phyloP scores from a whole-genome alignment of 2,888 invertebrate genomes.

The Amphipyra berbera region DNA sequence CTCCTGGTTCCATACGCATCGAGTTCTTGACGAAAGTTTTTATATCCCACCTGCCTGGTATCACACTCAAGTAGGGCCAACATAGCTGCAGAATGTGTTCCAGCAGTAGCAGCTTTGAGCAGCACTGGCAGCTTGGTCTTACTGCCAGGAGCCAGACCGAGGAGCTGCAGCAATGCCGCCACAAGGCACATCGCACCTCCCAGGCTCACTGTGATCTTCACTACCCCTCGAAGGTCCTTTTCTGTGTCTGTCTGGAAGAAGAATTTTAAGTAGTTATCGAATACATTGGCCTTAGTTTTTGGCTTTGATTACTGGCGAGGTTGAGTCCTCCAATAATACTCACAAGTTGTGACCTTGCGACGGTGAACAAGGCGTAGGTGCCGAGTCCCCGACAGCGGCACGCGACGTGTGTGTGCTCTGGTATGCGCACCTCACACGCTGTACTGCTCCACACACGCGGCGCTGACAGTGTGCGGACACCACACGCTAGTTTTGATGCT shows the following conservation, averaged over 20 bases:
- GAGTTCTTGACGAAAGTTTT: background rate
- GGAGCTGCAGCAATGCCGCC: slow-evolving; percentile 78
- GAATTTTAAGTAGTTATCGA: no score
- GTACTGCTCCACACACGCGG: slow-evolving; percentile 85
- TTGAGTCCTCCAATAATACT: no score
- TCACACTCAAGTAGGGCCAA: slow-evolving; percentile 80
- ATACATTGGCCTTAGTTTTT: no score
- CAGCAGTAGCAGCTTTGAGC: slow-evolving; percentile 80
- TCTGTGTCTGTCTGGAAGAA: slow-evolving; percentile 79
- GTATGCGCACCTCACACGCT: slow-evolving; percentile 82
- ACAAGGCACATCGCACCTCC: slow-evolving; percentile 83
- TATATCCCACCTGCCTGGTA: slow-evolving; percentile 74
- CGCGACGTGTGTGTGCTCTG: slow-evolving; percentile 76
- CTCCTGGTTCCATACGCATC: background rate
- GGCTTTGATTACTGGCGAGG: no score
- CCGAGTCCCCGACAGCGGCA: slow-evolving; percentile 82
- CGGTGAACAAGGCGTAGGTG: slow-evolving; percentile 82
- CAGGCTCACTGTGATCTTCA: slow-evolving; percentile 80
- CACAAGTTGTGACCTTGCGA: slow-evolving; percentile 57
- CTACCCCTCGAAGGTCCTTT: slow-evolving; percentile 79
- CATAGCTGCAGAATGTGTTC: slow-evolving; percentile 81
- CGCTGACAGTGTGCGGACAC: slow-evolving; percentile 82
- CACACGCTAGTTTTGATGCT: slow-evolving; percentile 82
- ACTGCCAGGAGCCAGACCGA: slow-evolving; percentile 73
- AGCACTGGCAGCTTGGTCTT: slow-evolving; percentile 74